These are phyloP conservation scores for Trichogramma evanescens DNA, from an alignment of 2,888 invertebrate genomes.

Conservation along the genomic window DNA sequence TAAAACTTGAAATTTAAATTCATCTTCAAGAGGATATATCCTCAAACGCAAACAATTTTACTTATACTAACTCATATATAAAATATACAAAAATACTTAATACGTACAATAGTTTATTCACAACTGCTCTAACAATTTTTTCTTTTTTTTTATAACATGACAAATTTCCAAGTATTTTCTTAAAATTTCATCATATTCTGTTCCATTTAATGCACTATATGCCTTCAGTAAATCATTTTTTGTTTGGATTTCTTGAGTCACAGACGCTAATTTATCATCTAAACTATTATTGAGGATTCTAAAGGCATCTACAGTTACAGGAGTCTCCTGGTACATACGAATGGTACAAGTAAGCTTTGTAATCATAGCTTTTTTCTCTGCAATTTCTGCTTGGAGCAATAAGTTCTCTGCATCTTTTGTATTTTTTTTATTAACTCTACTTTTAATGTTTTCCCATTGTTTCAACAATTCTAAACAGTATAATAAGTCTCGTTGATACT, in stretches of 20 bases:
- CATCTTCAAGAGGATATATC: no score
- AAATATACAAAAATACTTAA: background rate
- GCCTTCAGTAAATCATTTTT: slow-evolving; percentile 41
- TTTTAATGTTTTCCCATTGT: slow-evolving; percentile 41
- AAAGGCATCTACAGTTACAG: slow-evolving; percentile 45
- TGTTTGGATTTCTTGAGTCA: slow-evolving; percentile 40
- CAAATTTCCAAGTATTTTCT: slow-evolving; percentile 45
- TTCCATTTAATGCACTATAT: slow-evolving; percentile 44
- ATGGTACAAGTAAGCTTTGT: slow-evolving; percentile 40
- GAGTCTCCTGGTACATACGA: slow-evolving; percentile 48
- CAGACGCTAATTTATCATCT: slow-evolving; percentile 40
- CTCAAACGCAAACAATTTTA: no score
- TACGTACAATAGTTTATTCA: slow-evolving; percentile 9
- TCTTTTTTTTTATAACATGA: slow-evolving; percentile 43
- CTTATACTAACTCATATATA: background rate
- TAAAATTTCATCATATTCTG: slow-evolving; percentile 47
- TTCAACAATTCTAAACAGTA: slow-evolving; percentile 36
- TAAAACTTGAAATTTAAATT: no score
- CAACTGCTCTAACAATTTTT: slow-evolving; percentile 32
- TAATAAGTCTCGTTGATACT: slow-evolving; percentile 39
- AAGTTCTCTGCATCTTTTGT: slow-evolving; percentile 37
- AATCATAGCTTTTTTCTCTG: slow-evolving; percentile 40
- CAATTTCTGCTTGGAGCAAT: slow-evolving; percentile 35
- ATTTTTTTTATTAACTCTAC: slow-evolving; percentile 35
- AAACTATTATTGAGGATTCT: slow-evolving; percentile 41